Percentiles rank a stretch among this genome's conserved stretches.
Evolutionary conservation across 2,113 vertebrate genomes (phyloP).

Genomic region (Sphyrna mokarran): DNA sequence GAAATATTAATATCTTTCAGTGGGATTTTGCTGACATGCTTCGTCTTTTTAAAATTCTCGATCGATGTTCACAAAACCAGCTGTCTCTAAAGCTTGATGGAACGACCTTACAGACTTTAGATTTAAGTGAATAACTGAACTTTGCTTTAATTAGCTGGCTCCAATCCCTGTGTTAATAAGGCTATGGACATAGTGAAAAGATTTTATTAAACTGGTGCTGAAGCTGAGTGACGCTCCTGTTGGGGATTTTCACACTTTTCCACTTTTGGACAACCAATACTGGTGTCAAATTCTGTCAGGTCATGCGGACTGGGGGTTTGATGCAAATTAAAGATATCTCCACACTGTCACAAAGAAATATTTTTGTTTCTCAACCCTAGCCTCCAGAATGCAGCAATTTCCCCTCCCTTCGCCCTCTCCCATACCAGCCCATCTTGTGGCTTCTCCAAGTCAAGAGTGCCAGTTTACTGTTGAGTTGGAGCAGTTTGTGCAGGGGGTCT

Average conservation of each 20-base stretch:
- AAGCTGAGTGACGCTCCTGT: not conserved
- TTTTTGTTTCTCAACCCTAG: too few species aligned
- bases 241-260: not conserved
- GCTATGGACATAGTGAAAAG: not conserved
- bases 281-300: not conserved
- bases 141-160: constrained; percentile 8
- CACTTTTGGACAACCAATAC: not conserved
- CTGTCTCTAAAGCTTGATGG: not conserved
- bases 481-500: not conserved
- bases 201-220: not conserved
- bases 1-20: not conserved
- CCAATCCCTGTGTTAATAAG: not conserved
- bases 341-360: not conserved
- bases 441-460: not conserved
- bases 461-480: not conserved
- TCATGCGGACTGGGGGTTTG: not conserved
- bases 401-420: not conserved
- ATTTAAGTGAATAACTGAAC: constrained; percentile 6
- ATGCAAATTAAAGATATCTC: not conserved
- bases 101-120: not conserved
- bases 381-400: not conserved
- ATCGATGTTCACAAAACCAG: not conserved
- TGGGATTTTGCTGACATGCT: not conserved
- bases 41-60: not conserved
- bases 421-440: not conserved